Conservation (phyloP, 2,888 invertebrate species). For the Eutolmus rufibarbis region DNA sequence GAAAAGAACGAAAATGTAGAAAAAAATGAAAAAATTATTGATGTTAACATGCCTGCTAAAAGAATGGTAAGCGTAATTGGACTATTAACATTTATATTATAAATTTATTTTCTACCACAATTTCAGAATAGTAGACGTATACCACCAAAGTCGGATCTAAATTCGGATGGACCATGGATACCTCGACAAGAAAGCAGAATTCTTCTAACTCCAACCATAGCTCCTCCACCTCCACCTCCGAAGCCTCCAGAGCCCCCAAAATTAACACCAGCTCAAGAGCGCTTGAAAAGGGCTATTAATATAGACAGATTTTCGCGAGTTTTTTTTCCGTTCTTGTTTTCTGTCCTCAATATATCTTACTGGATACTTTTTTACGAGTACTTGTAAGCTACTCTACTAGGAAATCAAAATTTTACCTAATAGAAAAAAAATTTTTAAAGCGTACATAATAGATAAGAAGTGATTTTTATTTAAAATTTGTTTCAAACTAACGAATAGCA, state of each 20-base stretch:
- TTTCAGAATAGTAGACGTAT: conserved; percentile 45
- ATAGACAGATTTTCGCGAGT: conserved; percentile 76
- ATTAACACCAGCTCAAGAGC: conserved; percentile 68
- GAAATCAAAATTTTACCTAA: background rate
- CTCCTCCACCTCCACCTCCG: conserved; percentile 53
- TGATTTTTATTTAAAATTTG: background rate
- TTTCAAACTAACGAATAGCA: background rate
- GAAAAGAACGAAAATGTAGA: conserved; percentile 55
- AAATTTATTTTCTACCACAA: background rate
- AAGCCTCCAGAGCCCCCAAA: conserved; percentile 60
- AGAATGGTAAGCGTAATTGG: conserved; percentile 26
- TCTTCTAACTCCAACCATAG: conserved; percentile 58
- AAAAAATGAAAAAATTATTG: conserved; percentile 61
- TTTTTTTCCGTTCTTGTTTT: conserved; percentile 74
- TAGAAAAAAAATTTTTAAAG: background rate
- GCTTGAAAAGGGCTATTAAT: conserved; percentile 72
- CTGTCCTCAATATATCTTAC: conserved; percentile 73
- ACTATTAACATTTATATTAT: background rate
- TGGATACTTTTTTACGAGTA: conserved; percentile 79
- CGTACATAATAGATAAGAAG: background rate
- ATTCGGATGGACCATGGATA: conserved; percentile 56
- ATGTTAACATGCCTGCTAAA: conserved; percentile 52
- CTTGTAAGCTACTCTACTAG: conserved; percentile 62
- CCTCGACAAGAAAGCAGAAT: conserved; percentile 61
- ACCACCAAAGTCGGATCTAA: conserved; percentile 37